These are phyloP conservation scores for Esox masquinongy DNA, from an alignment of 2,797 vertebrate species.

Conservation along the genomic window DNA sequence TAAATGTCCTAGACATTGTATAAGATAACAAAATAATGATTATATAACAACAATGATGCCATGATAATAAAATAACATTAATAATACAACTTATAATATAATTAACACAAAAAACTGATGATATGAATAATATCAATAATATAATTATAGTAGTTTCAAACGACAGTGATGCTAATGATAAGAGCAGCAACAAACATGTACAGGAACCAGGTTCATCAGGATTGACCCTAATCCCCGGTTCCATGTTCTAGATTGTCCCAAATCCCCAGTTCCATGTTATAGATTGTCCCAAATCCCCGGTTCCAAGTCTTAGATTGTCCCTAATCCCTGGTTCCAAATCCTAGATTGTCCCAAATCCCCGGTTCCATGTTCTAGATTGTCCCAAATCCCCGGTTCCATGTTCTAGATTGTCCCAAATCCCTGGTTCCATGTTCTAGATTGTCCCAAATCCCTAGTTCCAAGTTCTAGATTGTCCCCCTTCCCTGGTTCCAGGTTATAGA, in stretches of 20 bases:
- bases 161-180: constrained; percentile 41
- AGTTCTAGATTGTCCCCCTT: background rate
- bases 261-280: constrained; percentile 22
- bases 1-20: constrained; percentile 83
- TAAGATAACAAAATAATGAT: constrained; percentile 58
- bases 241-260: constrained; percentile 18
- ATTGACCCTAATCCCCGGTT: background rate
- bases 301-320: constrained; percentile 14
- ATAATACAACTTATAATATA: constrained; percentile 45
- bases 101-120: constrained; percentile 48
- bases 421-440: background rate
- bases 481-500: background rate
- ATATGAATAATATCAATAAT: constrained; percentile 35
- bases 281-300: constrained; percentile 17
- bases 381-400: constrained; percentile 4
- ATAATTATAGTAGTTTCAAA: constrained; percentile 30
- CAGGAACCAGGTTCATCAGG: background rate
- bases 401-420: constrained; percentile 4
- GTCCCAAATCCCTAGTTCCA: background rate
- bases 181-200: constrained; percentile 23
- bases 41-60: constrained; percentile 46
- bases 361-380: constrained; percentile 7
- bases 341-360: constrained; percentile 24
- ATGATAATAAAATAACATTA: constrained; percentile 54
- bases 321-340: background rate